These are phyloP conservation scores for Thelaira solivaga DNA, from an alignment of 2,888 invertebrate species.

Conservation along the genomic window DNA sequence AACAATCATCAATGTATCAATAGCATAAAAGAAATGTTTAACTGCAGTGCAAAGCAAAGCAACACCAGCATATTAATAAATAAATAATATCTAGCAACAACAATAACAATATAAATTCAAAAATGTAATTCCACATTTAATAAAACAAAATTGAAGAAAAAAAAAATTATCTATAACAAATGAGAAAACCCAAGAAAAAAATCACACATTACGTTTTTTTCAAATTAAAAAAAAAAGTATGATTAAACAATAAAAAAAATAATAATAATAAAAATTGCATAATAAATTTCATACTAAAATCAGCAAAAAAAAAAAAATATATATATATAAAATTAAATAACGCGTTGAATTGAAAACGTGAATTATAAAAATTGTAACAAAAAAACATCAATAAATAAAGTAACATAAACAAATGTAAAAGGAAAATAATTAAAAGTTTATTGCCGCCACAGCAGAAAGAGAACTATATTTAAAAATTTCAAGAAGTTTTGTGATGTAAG, in stretches of 20 bases:
- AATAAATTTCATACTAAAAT: constrained; percentile 26
- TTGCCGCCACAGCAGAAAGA: constrained; percentile 35
- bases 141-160: constrained; percentile 2
- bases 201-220: constrained; percentile 60
- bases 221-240: too few species aligned
- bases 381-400: neutral
- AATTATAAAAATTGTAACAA: neutral
- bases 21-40: constrained; percentile 24
- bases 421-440: neutral
- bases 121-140: constrained; percentile 35
- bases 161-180: constrained; percentile 65
- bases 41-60: constrained; percentile 21
- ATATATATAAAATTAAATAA: constrained; percentile 27
- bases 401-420: neutral
- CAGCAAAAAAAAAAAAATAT: neutral
- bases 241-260: constrained; percentile 44
- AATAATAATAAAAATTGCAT: constrained; percentile 9
- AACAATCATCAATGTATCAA: constrained; percentile 35
- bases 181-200: constrained; percentile 70
- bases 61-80: constrained; percentile 34
- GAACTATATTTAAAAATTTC: constrained; percentile 13
- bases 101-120: neutral
- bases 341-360: constrained; percentile 34
- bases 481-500: constrained; percentile 69
- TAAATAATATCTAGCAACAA: constrained; percentile 24